phyloP scores from a whole-genome alignment of 2,888 invertebrate genomes.

The Stenichneumon culpator region DNA sequence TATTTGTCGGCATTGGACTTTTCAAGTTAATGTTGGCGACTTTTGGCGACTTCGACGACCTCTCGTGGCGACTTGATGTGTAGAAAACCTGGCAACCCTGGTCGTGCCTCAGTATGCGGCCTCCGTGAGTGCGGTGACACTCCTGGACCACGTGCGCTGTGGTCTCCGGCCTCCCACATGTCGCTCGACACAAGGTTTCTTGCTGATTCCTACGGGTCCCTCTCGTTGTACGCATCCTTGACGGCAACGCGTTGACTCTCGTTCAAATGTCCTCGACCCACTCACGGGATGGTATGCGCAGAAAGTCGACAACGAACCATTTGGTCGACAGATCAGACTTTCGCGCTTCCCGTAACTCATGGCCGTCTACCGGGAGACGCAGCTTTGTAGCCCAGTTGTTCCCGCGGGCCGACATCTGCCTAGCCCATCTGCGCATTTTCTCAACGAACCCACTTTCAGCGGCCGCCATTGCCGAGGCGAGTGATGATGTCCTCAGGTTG shows the following conservation, averaged over 20 bases:
- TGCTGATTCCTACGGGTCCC: constrained; percentile 53
- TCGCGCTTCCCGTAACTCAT: constrained; percentile 35
- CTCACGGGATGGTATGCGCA: constrained; percentile 76
- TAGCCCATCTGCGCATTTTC: not conserved
- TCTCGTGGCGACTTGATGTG: not conserved
- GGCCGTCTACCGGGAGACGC: constrained; percentile 34
- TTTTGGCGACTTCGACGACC: constrained; percentile 22
- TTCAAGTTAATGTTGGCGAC: constrained; percentile 14
- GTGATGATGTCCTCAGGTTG: not conserved
- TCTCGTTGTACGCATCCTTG: constrained; percentile 72
- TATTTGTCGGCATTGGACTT: not conserved
- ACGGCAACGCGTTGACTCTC: constrained; percentile 78
- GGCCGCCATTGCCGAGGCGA: not conserved
- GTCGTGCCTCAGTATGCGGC: constrained; percentile 73
- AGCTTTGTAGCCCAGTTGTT: constrained; percentile 31
- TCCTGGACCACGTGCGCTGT: constrained; percentile 77
- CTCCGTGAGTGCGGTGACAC: constrained; percentile 79
- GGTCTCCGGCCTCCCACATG: constrained; percentile 76
- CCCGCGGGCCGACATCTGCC: not conserved
- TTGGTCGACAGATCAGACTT: not conserved
- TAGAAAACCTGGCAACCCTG: not conserved
- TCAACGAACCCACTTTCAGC: not conserved
- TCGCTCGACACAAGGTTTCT: constrained; percentile 68
- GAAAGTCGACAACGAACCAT: constrained; percentile 64
- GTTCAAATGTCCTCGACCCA: constrained; percentile 77